Evolutionary conservation across 2,797 vertebrate genomes (phyloP), one percentile per base, ranked within the genome.

Genomic region (Sternotherus odoratus): DNA sequence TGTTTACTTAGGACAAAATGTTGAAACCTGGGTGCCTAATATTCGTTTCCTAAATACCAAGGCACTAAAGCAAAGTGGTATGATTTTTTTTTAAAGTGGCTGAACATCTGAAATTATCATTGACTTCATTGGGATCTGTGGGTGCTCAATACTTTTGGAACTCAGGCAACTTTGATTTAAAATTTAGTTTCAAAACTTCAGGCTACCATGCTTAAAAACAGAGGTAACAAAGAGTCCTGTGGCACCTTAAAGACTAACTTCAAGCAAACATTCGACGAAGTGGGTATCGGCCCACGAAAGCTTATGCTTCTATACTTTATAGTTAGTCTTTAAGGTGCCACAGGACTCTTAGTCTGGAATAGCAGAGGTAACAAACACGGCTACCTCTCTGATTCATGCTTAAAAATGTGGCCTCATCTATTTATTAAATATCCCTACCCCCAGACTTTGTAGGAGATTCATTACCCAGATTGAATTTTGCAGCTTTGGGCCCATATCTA

Each of bases 81-180:
- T 30, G 24, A 48, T 12, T 75, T 84, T 50, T 50, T 46, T 16
- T 46, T 24, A 10, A 72, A 50, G 69, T 43, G 17, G 36, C 15
- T 5, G 30, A 85, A 5, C 0, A 2, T 8, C 53, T 57, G 16
- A 60, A 54, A 91, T 72, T 5, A 39, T 46, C 30, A 21, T 63
- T 57, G 89, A 87, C 50, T 50, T 50, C 49, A 56, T n/a, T 53
- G 15, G 8, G 53, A 21, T 13, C 23, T 12, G 19, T 79, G 49
- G n/a, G 24, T 2, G 9, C 10, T 49, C 0, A 0, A 2, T 60
- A 63, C 30, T 11, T 83, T 19, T 69, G 78, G 69, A 69, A 81
- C 80, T 60, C 4, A 54, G 46, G 21, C 5, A 3, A 46, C 21
- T 54, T 19, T 30, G 13, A 23, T 72, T 91, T 60, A 11, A 91